Evolutionary conservation across 2,797 vertebrate genomes (phyloP).

Genomic region (Sebastes taczanowskii): DNA sequence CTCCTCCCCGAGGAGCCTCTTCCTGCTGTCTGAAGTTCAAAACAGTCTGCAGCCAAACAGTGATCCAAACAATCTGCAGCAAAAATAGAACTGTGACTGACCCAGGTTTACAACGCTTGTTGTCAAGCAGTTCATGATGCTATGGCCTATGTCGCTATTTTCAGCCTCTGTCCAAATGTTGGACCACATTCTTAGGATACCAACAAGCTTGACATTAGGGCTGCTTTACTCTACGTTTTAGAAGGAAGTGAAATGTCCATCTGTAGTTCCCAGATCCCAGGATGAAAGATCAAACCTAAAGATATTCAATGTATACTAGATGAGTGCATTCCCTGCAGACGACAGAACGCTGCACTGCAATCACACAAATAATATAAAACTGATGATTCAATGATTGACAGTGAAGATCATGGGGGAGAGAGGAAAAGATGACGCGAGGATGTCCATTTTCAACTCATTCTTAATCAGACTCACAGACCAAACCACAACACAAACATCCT

Average conservation of each 20-base stretch:
- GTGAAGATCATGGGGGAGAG: not conserved
- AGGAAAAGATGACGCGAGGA: not conserved
- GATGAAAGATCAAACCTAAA: not conserved
- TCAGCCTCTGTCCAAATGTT: constrained; percentile 22
- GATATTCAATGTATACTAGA: not conserved
- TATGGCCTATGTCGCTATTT: constrained; percentile 23
- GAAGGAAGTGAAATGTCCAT: not conserved
- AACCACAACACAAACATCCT: constrained; percentile 31
- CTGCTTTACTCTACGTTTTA: not conserved
- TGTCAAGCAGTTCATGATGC: constrained; percentile 60
- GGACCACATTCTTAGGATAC: not conserved
- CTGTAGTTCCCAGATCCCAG: not conserved
- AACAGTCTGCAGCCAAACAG: constrained; percentile 19
- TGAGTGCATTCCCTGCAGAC: no score
- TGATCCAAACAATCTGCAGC: constrained; percentile 54
- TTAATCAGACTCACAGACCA: not conserved
- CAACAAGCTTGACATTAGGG: not conserved
- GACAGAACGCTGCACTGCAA: no score
- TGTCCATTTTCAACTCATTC: constrained; percentile 5
- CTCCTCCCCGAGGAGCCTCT: constrained; percentile 1
- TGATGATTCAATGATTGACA: not conserved
- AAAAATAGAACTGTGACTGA: constrained; percentile 65
- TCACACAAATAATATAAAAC: not conserved
- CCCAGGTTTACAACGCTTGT: constrained; percentile 50
- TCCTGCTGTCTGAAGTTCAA: constrained; percentile 59